phyloP scores from a whole-genome alignment of 2,888 invertebrate genomes.

The Timema podura region DNA sequence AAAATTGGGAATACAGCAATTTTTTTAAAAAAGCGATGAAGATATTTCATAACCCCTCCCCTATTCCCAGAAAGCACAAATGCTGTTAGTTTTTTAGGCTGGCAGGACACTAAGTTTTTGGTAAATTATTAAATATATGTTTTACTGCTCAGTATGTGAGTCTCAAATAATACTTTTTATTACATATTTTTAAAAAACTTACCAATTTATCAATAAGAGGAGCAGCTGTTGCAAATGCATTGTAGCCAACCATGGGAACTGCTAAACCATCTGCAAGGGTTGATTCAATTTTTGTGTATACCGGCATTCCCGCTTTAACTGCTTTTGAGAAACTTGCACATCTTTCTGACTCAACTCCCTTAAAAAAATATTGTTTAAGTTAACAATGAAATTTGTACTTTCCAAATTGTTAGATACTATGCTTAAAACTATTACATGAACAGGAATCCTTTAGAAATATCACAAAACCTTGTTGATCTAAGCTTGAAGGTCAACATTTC shows the following conservation, averaged over 20 bases:
- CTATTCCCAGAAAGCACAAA: too few species aligned
- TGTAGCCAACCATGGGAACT: constrained; percentile 82
- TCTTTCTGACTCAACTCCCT: constrained; percentile 90
- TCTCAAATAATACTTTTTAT: too few species aligned
- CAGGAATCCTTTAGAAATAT: too few species aligned
- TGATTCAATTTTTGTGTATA: constrained; percentile 61
- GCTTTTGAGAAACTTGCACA: constrained; percentile 83
- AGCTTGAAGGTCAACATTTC: too few species aligned
- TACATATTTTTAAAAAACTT: constrained; percentile 31
- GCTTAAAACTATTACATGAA: too few species aligned
- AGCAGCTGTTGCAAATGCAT: constrained; percentile 72
- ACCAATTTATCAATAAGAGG: constrained; percentile 74
- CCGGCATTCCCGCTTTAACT: constrained; percentile 63
- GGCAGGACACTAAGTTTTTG: constrained; percentile 4
- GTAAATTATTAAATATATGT: neutral
- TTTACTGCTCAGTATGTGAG: too few species aligned
- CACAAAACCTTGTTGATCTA: too few species aligned
- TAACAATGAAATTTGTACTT: constrained; percentile 16
- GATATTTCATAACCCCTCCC: too few species aligned
- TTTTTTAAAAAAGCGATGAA: too few species aligned
- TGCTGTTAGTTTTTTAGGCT: constrained; percentile 15
- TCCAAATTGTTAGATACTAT: neutral
- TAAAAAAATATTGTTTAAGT: constrained; percentile 27
- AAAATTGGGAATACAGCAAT: too few species aligned
- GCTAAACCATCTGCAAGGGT: constrained; percentile 87